Conservation (phyloP, 2,888 invertebrate genomes). For the Agrochola lychnidis region DNA sequence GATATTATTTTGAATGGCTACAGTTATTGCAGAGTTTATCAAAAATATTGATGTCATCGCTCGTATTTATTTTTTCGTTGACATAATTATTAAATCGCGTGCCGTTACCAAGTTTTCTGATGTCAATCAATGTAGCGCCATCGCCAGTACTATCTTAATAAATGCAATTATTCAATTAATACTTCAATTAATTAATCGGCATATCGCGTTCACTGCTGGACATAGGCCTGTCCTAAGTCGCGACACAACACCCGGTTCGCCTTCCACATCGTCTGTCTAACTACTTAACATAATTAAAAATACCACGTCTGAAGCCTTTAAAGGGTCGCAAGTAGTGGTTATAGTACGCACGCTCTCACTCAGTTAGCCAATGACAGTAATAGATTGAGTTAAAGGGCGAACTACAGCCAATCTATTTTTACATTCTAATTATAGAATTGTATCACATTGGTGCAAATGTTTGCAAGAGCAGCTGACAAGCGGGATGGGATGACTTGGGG, state of each 20-base stretch:
- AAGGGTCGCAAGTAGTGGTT: neutral
- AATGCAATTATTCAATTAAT: slow-evolving; percentile 35
- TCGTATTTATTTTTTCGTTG: slow-evolving; percentile 11
- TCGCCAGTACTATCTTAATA: slow-evolving; percentile 8
- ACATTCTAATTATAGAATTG: slow-evolving; percentile 45
- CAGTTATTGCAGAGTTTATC: slow-evolving; percentile 8
- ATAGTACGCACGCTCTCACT: slow-evolving; percentile 22
- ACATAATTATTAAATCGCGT: slow-evolving; percentile 33
- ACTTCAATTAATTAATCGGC: slow-evolving; percentile 21
- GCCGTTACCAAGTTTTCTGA: slow-evolving; percentile 22
- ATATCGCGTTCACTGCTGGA: neutral
- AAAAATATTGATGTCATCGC: slow-evolving; percentile 19
- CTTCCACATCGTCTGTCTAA: neutral
- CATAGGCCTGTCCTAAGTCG: neutral
- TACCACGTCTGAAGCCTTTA: neutral
- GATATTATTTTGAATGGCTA: slow-evolving; percentile 28
- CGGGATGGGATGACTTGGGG: neutral
- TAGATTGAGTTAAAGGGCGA: slow-evolving; percentile 47
- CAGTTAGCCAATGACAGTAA: slow-evolving; percentile 41
- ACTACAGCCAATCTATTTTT: slow-evolving; percentile 41
- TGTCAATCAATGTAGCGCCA: slow-evolving; percentile 44
- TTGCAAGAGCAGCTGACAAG: slow-evolving; percentile 40
- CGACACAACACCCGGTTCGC: neutral
- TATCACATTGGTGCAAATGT: slow-evolving; percentile 31
- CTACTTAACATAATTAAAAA: neutral